Evolutionary conservation across 2,888 invertebrate species (phyloP).

Genomic region (Molorchus minor): DNA sequence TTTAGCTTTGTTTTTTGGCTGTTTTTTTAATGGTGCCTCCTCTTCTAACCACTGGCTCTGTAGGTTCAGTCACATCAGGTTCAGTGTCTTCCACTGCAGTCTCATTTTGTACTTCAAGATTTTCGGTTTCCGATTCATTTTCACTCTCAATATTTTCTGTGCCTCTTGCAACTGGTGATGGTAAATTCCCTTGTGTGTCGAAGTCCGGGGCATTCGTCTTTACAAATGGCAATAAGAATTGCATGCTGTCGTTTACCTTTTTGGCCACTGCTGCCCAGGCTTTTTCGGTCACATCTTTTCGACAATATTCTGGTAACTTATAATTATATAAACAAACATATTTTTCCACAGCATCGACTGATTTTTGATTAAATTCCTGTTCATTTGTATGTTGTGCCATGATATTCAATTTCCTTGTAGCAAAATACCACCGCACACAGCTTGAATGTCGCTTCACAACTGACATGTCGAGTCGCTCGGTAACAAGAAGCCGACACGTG

Average conservation of each 20-base stretch:
- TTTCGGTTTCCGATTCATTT: not conserved
- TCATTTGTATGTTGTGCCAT: too few species aligned
- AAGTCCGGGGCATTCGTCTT: not conserved
- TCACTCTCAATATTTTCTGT: too few species aligned
- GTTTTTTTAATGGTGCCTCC: not conserved
- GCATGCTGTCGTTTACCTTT: not conserved
- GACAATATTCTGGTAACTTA: slow-evolving; percentile 20
- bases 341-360: too few species aligned
- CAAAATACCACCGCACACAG: too few species aligned
- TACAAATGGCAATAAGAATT: not conserved
- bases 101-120: slow-evolving; percentile 6
- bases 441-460: too few species aligned
- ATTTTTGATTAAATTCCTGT: too few species aligned
- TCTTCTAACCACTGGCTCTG: not conserved
- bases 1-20: not conserved
- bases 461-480: too few species aligned
- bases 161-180: not conserved
- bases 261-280: slow-evolving; percentile 16
- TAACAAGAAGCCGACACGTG: too few species aligned
- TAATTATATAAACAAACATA: slow-evolving; percentile 18
- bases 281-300: slow-evolving; percentile 23
- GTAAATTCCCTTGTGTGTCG: slow-evolving; percentile 11
- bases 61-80: slow-evolving; percentile 1
- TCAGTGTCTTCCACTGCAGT: slow-evolving; percentile 9
- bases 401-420: too few species aligned